Percentiles rank a stretch among this genome's conserved stretches.
These are phyloP conservation scores for Pteropus alecto DNA, from an alignment of 2,113 vertebrate species.

Conservation along the genomic window DNA sequence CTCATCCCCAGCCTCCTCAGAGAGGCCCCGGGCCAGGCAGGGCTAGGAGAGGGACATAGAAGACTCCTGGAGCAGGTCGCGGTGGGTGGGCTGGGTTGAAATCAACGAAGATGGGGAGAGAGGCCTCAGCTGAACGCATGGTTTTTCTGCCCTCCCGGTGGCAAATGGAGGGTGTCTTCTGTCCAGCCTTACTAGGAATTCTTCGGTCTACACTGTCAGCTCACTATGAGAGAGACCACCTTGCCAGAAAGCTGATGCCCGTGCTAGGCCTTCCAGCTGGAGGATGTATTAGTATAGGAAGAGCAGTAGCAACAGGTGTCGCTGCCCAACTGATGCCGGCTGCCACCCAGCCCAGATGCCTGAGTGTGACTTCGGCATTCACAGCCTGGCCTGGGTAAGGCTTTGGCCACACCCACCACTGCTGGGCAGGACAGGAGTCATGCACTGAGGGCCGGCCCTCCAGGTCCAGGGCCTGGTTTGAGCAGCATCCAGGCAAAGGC, in stretches of 20 bases:
- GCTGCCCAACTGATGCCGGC: neutral
- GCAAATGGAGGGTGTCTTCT: neutral
- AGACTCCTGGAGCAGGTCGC: neutral
- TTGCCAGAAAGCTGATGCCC: constrained; percentile 27
- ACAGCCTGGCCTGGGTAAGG: neutral
- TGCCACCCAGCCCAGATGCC: neutral
- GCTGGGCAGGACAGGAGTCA: neutral
- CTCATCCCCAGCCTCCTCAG: neutral
- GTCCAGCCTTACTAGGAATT: neutral
- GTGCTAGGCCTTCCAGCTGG: neutral
- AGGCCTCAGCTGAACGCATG: neutral
- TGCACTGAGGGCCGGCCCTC: neutral
- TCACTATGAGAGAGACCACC: neutral
- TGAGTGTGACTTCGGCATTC: neutral
- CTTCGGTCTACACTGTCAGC: neutral
- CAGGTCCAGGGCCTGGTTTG: neutral
- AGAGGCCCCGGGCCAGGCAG: neutral
- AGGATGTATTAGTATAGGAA: constrained; percentile 15
- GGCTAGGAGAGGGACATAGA: neutral
- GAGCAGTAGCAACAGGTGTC: constrained; percentile 38
- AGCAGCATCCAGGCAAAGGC: neutral
- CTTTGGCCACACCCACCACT: neutral
- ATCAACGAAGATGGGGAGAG: neutral
- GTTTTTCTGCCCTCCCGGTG: neutral
- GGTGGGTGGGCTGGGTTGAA: neutral